These are phyloP conservation scores for Pseudomugil gertrudae DNA, from an alignment of 2,797 vertebrate genomes.

Conservation along the genomic window DNA sequence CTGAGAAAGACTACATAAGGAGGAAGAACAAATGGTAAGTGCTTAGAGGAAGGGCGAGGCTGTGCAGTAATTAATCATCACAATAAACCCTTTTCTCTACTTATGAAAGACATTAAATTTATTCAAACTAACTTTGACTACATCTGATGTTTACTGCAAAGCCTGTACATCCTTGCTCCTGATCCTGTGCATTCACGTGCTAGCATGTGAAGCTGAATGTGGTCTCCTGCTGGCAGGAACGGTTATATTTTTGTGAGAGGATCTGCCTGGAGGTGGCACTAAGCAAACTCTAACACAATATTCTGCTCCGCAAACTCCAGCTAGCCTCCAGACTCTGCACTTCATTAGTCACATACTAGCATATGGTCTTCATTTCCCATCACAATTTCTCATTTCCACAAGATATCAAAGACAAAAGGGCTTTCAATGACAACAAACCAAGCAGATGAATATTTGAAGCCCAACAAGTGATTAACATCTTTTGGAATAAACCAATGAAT, in stretches of 20 bases:
- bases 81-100: conserved; percentile 35
- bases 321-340: conserved; percentile 84
- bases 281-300: conserved; percentile 73
- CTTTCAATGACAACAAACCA: conserved; percentile 87
- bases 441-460: conserved; percentile 88
- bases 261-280: conserved; percentile 72
- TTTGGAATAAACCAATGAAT: conserved; percentile 89
- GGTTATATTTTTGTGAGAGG: conserved; percentile 61
- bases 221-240: conserved; percentile 64
- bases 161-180: conserved; percentile 14
- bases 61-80: conserved; percentile 42
- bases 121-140: conserved; percentile 45
- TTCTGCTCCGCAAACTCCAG: conserved; percentile 80
- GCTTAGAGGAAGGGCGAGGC: conserved; percentile 24
- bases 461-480: conserved; percentile 91
- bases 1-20: conserved; percentile 96
- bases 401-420: conserved; percentile 88
- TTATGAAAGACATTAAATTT: conserved; percentile 13
- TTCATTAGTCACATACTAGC: conserved; percentile 90
- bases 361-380: conserved; percentile 95
- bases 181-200: conserved; percentile 24
- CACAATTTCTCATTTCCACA: conserved; percentile 92
- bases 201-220: conserved; percentile 43
- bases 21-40: conserved; percentile 99
- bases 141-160: conserved; percentile 35